Evolutionary conservation across 2,113 vertebrate species (phyloP), one percentile per base, ranked within the genome.

Genomic region (Empidonax traillii): DNA sequence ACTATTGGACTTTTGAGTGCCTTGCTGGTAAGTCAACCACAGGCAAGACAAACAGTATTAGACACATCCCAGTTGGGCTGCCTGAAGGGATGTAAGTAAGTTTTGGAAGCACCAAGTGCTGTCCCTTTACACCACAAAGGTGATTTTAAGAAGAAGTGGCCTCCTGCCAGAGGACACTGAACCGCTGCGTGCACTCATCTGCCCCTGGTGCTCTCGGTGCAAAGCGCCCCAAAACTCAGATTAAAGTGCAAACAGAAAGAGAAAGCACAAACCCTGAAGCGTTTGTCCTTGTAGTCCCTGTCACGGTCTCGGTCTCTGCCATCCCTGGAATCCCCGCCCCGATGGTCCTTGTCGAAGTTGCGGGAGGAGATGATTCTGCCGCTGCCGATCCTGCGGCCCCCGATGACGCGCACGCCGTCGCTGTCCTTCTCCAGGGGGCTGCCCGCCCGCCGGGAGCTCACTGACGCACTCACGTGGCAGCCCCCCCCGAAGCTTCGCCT

Each of bases 401-500:
- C 98, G 12, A 99, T 98, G 11, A 99, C 93, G 14, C 99, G 98
- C 15, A 99, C 97, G 5, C 98, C 98, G 65, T 99, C 99, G 7
- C 98, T 98, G 85, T 99, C 99, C 91, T 99, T 99, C 41, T 99
- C 99, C 89, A 99, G 66, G 0, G 99, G 99, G 96, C 99, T 99
- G 71, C 99, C 98, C 2, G 99, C 98, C 43, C 98, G 98, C 4
- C 99, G 99, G n/a, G 97, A 95, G 55, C 98, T 97, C 12, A 98
- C 86, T 0, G 98, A 96, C 5, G 98, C 98, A 1, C 97, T 98
- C 41, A 99, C 99, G 2, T 99, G 99, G 72, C 99, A 99, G 89
- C 99, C 99, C 5, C 99, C 98, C 16, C 99, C 99, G 93, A 99
- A 99, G 95, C 99, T 99, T n/a, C 99, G 98, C 58, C 99, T 98